phyloP scores from a whole-genome alignment of 2,888 invertebrate genomes.

The Eristalis pertinax region DNA sequence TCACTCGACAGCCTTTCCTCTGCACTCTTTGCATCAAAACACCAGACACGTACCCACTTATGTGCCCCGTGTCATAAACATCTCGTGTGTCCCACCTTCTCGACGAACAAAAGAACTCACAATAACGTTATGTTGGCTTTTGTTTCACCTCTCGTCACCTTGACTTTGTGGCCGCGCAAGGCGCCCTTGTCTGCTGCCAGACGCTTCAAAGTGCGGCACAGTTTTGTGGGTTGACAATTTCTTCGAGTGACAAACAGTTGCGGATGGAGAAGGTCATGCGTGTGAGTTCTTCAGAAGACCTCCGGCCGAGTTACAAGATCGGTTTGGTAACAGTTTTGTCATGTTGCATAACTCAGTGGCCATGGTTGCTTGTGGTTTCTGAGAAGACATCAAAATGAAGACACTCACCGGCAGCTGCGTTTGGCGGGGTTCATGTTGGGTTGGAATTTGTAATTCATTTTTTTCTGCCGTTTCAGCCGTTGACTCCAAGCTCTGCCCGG shows the following conservation, averaged over 20 bases:
- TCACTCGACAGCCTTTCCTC: neutral
- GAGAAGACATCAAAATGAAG: neutral
- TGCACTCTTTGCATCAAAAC: neutral
- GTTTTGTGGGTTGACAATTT: neutral
- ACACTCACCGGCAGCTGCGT: too few relatives aligned
- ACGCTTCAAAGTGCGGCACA: neutral
- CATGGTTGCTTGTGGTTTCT: neutral
- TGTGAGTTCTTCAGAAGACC: neutral
- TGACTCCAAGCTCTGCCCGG: too few relatives aligned
- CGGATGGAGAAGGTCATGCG: neutral
- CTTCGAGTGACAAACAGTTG: neutral
- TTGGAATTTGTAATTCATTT: neutral
- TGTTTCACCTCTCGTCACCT: neutral
- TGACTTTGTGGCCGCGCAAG: neutral
- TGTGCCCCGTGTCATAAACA: neutral
- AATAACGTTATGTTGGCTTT: neutral
- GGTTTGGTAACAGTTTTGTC: neutral
- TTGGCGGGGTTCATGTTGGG: too few relatives aligned
- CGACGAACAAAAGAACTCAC: neutral
- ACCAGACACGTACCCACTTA: neutral
- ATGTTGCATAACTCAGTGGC: neutral
- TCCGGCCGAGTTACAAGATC: neutral
- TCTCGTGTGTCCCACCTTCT: neutral
- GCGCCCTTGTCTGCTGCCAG: neutral
- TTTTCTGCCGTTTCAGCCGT: too few relatives aligned